Conservation (phyloP, 1,140 invertebrate genomes). For the Ceratosolen solmsi region DNA sequence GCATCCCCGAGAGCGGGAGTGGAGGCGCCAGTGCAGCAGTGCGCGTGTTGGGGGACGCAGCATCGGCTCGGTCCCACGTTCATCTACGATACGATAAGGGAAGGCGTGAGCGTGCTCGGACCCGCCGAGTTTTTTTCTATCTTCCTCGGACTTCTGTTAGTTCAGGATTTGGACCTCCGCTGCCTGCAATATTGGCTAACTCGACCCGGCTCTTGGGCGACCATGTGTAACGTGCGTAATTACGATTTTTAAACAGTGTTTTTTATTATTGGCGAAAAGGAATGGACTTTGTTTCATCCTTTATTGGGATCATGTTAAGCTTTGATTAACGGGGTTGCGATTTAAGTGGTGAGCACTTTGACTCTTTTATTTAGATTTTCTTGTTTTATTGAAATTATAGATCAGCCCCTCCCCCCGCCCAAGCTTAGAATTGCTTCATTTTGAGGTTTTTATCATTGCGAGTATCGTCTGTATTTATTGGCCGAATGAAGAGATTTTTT, state of each 20-base stretch:
- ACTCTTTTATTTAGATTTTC: too few relatives aligned
- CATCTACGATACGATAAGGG: neutral
- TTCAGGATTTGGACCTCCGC: neutral
- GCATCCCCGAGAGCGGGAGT: neutral
- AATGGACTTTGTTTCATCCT: neutral
- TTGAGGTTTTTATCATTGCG: too few relatives aligned
- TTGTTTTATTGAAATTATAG: too few relatives aligned
- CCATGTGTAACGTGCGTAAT: neutral
- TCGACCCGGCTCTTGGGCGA: too few relatives aligned
- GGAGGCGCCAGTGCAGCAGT: constrained; percentile 32
- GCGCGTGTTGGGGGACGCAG: constrained; percentile 31
- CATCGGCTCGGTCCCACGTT: constrained; percentile 7
- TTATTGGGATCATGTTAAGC: too few relatives aligned
- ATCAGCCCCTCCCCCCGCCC: too few relatives aligned
- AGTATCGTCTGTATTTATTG: too few relatives aligned
- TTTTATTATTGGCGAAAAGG: neutral
- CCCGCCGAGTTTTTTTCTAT: too few relatives aligned
- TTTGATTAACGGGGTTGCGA: too few relatives aligned
- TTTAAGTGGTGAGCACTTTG: too few relatives aligned
- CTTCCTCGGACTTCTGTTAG: neutral
- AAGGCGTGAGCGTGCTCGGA: neutral
- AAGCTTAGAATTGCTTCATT: too few relatives aligned
- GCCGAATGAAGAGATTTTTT: neutral
- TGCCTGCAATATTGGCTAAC: too few relatives aligned
- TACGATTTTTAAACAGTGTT: neutral